Evolutionary conservation across 2,113 vertebrate genomes (phyloP).

Genomic region (Gnathonemus longibarbis): DNA sequence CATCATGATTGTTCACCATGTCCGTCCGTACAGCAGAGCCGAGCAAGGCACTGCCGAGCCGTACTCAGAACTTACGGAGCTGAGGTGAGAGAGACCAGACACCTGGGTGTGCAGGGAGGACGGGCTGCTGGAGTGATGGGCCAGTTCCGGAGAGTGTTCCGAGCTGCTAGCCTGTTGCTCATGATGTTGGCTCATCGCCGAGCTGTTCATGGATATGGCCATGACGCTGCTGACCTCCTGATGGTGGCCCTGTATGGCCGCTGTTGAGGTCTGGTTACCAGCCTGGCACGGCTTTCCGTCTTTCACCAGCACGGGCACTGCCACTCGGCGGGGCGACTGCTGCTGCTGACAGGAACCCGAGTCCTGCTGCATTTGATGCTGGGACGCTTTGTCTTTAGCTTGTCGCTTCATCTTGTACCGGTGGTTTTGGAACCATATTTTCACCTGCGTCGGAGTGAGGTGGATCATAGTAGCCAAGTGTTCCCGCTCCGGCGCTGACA

Average conservation of each 20-base stretch:
- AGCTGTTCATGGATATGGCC: conserved; percentile 79
- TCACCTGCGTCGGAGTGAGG: conserved; percentile 96
- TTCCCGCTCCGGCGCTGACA: conserved; percentile 95
- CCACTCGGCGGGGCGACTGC: conserved; percentile 89
- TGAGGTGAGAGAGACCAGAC: conserved; percentile 90
- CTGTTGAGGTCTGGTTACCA: conserved; percentile 75
- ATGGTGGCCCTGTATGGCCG: conserved; percentile 73
- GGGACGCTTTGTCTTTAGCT: conserved; percentile 96
- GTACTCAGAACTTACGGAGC: conserved; percentile 91
- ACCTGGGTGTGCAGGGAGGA: conserved; percentile 89
- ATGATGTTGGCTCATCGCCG: conserved; percentile 77
- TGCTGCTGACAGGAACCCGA: conserved; percentile 81
- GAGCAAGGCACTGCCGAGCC: conserved; percentile 92
- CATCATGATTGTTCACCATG: conserved; percentile 76
- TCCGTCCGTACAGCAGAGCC: conserved; percentile 95
- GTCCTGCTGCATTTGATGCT: conserved; percentile 97
- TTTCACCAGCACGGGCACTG: conserved; percentile 94
- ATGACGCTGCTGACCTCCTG: conserved; percentile 80
- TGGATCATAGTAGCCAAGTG: conserved; percentile 99
- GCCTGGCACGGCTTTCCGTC: conserved; percentile 97
- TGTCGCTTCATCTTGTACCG: conserved; percentile 99
- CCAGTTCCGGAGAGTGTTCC: conserved; percentile 91
- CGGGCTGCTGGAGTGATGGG: conserved; percentile 83
- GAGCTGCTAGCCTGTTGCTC: conserved; percentile 89
- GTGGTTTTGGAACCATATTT: conserved; percentile 99